phyloP scores from a whole-genome alignment of 2,797 vertebrate genomes.

The Simalia tracyae region DNA sequence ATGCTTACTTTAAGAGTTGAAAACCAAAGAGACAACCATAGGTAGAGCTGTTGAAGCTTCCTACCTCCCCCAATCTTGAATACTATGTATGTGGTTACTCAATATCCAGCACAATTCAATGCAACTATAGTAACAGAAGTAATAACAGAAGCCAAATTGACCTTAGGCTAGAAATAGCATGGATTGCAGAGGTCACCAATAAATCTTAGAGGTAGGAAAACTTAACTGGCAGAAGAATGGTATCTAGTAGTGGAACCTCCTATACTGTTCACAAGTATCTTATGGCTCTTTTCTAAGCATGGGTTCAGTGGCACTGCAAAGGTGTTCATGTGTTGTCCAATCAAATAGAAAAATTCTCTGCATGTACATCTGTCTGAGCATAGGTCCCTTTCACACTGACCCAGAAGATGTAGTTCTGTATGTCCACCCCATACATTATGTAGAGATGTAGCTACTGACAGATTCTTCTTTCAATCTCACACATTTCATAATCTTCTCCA shows the following conservation, averaged over 20 bases:
- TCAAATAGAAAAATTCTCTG: not conserved
- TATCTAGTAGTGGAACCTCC: not conserved
- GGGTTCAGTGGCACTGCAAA: not conserved
- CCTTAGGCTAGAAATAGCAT: not conserved
- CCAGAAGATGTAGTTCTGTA: not conserved
- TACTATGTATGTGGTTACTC: not conserved
- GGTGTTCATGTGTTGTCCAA: not conserved
- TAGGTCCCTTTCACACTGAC: not conserved
- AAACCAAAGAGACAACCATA: not conserved
- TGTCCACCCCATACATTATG: not conserved
- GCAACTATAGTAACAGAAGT: not conserved
- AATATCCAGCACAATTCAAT: not conserved
- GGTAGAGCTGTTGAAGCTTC: not conserved
- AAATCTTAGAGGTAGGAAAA: not conserved
- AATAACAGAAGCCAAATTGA: not conserved
- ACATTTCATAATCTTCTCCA: not conserved
- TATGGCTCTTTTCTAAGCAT: not conserved
- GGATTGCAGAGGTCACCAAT: not conserved
- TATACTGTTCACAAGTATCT: not conserved
- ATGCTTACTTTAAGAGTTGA: not conserved
- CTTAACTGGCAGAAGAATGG: not conserved
- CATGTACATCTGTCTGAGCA: not conserved
- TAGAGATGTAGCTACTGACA: not conserved
- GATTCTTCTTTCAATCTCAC: not conserved
- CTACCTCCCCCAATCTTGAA: not conserved